Base-by-base conservation (phyloP, 2,113 vertebrate species). In the Pipra filicauda region DNA sequence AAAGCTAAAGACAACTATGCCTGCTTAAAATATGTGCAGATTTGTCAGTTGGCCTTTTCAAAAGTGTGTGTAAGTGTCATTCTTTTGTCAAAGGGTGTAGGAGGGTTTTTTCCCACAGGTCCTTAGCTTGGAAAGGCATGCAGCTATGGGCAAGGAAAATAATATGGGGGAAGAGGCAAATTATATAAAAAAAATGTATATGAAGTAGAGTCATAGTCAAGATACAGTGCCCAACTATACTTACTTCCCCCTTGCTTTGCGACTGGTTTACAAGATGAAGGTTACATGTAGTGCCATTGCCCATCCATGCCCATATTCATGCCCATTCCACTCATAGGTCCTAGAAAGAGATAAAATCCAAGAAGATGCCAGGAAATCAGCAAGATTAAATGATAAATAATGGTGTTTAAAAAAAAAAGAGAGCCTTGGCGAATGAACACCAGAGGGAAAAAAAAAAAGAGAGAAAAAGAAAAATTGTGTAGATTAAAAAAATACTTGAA, bases 221-320 rank as follows among this genome's bases (percentile, higher is more conserved):
- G 97, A 97, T 95, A 96, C 88, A 97, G 87, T 96, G 93, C 79
- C 97, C 95, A 72, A 87, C 96, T 97, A 95, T 99, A 99, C 99
- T 99, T 99, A 99, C 99, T 99, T 99, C 99, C 99, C 99, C 99
- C 98, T 99, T 98, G 99, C 98, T 98, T 99, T 99, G 99, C 96
- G 98, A 98, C 98, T 98, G 98, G 98, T 99, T 99, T 99, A 98
- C 98, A 99, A 99, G 99, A 98, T 98, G 98, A 98, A 98, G 98
- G 98, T 99, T 99, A 99, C 99, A 99, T 99, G 99, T 99, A 99
- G 99, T 99, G 99, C 99, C 99, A 99, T 98, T 99, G 99, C 98
- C 99, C 99, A 98, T 99, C 99, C 99, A 99, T 99, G 98, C 99
- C 99, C 99, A 99, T 99, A 99, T 99, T 99, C 99, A 99, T 99